Evolutionary conservation across 2,113 vertebrate species (phyloP), one percentile per base, ranked within the genome.

Genomic region (Heptranchias perlo): DNA sequence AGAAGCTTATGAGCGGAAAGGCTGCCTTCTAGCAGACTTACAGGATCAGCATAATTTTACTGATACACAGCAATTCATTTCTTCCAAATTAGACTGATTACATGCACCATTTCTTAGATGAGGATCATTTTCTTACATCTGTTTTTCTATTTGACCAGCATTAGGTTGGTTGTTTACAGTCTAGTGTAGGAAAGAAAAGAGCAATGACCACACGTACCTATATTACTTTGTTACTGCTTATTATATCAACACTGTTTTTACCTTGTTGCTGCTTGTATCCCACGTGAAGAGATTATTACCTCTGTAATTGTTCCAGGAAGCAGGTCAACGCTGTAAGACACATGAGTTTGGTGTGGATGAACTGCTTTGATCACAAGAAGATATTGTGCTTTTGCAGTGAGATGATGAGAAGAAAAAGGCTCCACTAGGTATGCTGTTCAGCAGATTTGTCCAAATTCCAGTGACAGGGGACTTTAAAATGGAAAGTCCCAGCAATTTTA

Each of bases 401-500:
- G 87, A 58, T 86, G 39, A 23, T 91, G 52, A 76, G 31, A 54
- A 54, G 87, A 31, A 28, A 28, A 58, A 54, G 87, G 11, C 31
- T 54, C 52, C 31, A 14, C 52, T 78, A 54, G 28, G 35, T 58
- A 28, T 58, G 87, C 52, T 54, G 10, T 58, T 91, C 87, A 91
- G 87, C 87, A 91, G 87, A 35, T 91, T 91, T 91, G 49, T 52
- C 28, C 87, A 91, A 52, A 35, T 52, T 91, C 49, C 28, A 91
- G 44, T 87, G 52, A 35, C 76, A 78, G 76, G n/a, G 76, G n/a
- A 39, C 84, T 52, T 49, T 16, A 78, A 78, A 78, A 78, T 58
- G 87, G 87, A 35, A 91, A 58, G 87, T 91, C 87, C 87, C 87
- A 58, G 87, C 49, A 91, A 31, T 54, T 91, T 35, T 58, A 58